Evolutionary conservation across 2,797 vertebrate genomes (phyloP).

Genomic region (Propithecus deckenii): DNA sequence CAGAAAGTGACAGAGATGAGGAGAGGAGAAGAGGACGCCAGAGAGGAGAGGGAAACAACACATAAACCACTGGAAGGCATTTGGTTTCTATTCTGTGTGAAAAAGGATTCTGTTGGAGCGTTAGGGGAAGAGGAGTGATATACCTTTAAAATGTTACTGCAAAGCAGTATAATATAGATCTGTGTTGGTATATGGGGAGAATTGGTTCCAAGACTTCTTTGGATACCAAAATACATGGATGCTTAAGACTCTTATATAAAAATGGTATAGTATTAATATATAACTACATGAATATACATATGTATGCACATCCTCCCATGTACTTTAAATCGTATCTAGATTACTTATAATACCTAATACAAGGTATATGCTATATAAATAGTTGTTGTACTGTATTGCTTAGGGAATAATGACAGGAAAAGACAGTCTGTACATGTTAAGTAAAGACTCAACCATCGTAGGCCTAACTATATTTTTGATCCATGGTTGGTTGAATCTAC

Average conservation of each 20-base stretch:
- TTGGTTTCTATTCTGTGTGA: neutral
- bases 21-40: too few species aligned
- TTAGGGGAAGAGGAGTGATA: neutral
- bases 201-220: neutral
- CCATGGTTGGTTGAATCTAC: neutral
- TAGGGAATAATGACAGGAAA: neutral
- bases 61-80: neutral
- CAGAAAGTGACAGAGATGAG: too few species aligned
- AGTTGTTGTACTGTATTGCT: neutral
- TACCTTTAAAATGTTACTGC: neutral
- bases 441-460: neutral
- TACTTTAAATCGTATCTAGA: neutral
- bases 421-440: neutral
- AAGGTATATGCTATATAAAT: neutral
- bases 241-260: neutral
- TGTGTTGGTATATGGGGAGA: fast-evolving
- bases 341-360: neutral
- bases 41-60: neutral
- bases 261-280: neutral
- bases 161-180: too few species aligned
- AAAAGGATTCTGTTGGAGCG: neutral
- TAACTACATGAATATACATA: neutral
- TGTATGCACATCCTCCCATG: neutral
- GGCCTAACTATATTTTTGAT: neutral
- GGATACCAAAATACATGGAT: neutral